Percentiles rank a stretch among this genome's conserved stretches.
These are phyloP conservation scores for Macrostomum lignano DNA, from an alignment of 1,140 invertebrate genomes.

Conservation along the genomic window DNA sequence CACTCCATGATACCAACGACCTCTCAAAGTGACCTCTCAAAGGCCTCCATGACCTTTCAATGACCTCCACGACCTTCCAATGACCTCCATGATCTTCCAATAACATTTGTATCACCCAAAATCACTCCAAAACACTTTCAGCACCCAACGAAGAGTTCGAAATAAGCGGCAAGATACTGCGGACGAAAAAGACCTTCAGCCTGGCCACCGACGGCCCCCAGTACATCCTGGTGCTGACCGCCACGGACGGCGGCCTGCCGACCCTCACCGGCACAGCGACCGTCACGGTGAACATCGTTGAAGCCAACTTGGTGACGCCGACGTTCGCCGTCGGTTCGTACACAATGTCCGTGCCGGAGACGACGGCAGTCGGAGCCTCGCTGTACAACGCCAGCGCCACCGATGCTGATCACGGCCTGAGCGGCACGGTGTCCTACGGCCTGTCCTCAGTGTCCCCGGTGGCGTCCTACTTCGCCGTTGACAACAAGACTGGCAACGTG, in stretches of 20 bases:
- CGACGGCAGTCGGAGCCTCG: background rate
- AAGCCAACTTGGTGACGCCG: background rate
- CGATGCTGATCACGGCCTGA: background rate
- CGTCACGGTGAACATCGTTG: background rate
- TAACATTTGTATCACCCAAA: too few species aligned
- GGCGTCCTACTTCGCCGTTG: background rate
- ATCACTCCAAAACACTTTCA: too few species aligned
- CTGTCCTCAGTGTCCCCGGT: background rate
- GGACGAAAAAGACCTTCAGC: too few species aligned
- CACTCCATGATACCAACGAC: too few species aligned
- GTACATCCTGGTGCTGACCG: background rate
- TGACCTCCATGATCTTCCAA: too few species aligned
- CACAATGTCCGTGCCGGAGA: background rate
- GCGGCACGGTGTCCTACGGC: background rate
- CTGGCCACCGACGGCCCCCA: too few species aligned
- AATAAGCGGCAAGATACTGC: too few species aligned
- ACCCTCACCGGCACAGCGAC: background rate
- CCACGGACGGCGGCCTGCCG: background rate
- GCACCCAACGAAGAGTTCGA: too few species aligned
- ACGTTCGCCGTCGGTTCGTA: background rate
- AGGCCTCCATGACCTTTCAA: too few species aligned
- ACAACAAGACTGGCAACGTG: slow-evolving; percentile 1
- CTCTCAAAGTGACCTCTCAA: too few species aligned
- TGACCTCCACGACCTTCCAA: too few species aligned
- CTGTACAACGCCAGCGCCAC: background rate